Evolutionary conservation across 2,888 invertebrate genomes (phyloP).

Genomic region (Chirona hameri): DNA sequence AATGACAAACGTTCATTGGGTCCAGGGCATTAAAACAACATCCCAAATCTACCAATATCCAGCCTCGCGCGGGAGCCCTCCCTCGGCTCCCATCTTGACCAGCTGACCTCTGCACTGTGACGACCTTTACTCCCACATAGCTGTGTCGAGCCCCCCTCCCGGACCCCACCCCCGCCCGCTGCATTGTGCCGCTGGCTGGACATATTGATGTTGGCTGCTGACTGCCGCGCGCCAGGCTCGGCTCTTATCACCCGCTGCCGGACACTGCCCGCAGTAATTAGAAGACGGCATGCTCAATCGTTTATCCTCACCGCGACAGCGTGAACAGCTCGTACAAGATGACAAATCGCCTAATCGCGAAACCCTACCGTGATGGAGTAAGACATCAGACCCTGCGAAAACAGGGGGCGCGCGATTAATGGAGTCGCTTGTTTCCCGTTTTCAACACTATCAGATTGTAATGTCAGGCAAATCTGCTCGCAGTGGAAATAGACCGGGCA

Average conservation of each 20-base stretch:
- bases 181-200: no score
- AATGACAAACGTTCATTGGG: no score
- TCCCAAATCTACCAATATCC: no score
- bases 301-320: neutral
- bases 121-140: no score
- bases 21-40: no score
- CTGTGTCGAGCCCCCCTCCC: no score
- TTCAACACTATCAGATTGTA: conserved; percentile 22
- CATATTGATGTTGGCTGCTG: no score
- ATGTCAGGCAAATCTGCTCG: neutral
- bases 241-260: neutral
- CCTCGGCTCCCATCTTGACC: no score
- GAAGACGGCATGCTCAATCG: neutral
- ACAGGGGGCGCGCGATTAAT: neutral
- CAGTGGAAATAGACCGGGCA: neutral
- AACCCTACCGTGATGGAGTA: conserved; percentile 8
- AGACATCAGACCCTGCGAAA: conserved; percentile 22
- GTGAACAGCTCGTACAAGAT: neutral
- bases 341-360: conserved; percentile 26
- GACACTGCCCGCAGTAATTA: neutral
- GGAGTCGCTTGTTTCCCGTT: conserved; percentile 10
- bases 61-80: no score
- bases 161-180: no score
- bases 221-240: neutral
- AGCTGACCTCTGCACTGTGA: no score